These are phyloP conservation scores for Pseudorectes ferrugineus DNA, from an alignment of 2,113 vertebrate genomes.

Conservation along the genomic window DNA sequence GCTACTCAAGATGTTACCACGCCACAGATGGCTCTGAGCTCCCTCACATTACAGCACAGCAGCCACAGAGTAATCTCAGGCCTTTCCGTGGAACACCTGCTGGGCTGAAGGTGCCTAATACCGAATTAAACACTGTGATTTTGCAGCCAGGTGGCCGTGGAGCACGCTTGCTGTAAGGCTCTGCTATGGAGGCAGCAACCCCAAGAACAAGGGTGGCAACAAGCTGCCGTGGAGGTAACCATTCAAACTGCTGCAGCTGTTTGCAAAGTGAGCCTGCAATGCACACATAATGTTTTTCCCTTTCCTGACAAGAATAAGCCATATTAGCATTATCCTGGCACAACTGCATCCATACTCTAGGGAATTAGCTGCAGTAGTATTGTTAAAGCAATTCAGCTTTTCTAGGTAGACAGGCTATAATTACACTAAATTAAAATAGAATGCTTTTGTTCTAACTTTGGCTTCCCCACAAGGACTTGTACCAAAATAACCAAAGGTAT, in stretches of 20 bases:
- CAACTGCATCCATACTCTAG: neutral
- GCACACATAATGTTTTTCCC: neutral
- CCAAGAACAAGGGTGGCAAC: neutral
- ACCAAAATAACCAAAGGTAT: neutral
- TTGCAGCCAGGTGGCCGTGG: neutral
- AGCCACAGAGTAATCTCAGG: neutral
- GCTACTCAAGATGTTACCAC: neutral
- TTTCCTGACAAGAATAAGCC: neutral
- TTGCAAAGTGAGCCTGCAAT: neutral
- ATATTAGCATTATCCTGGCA: neutral
- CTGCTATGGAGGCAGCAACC: neutral
- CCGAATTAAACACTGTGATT: neutral
- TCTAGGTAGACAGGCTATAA: constrained; percentile 10
- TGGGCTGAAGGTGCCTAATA: neutral
- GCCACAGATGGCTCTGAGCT: neutral
- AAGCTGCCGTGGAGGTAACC: neutral
- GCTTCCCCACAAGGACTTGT: neutral
- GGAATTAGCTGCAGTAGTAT: neutral
- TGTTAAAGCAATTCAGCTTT: neutral
- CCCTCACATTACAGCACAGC: neutral
- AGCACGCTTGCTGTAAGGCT: neutral
- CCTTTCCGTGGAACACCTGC: neutral
- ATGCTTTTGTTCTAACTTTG: constrained; percentile 18
- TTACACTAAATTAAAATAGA: constrained; percentile 34
- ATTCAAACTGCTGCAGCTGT: neutral